Evolutionary conservation across 2,797 vertebrate genomes (phyloP).

Genomic region (Acrossocheilus fasciatus): DNA sequence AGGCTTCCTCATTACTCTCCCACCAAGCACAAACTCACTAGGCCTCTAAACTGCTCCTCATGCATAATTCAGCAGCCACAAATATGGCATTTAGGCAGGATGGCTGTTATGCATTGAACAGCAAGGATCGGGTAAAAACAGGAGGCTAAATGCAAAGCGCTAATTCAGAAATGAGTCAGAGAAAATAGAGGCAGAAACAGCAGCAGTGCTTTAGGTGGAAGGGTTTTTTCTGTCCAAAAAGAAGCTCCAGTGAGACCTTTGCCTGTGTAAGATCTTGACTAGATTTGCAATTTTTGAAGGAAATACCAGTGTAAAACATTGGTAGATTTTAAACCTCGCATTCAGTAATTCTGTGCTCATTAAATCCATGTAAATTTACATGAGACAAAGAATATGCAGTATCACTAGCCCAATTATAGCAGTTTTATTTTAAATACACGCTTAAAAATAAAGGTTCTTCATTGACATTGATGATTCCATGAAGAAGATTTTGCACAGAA

Average conservation of each 20-base stretch:
- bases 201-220: conserved; percentile 1
- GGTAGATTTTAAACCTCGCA: not conserved
- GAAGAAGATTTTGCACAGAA: not conserved
- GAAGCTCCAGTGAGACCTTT: not conserved
- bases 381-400: not conserved
- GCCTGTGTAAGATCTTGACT: not conserved
- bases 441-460: not conserved
- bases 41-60: conserved; percentile 84
- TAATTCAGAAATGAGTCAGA: conserved; percentile 21
- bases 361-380: conserved; percentile 4
- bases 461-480: not conserved
- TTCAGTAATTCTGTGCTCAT: not conserved
- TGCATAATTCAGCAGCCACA: conserved; percentile 85
- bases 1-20: conserved; percentile 84
- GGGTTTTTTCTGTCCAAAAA: not conserved
- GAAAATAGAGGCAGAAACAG: not conserved
- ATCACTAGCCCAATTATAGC: not conserved
- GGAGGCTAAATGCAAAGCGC: conserved; percentile 45
- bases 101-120: conserved; percentile 59
- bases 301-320: not conserved
- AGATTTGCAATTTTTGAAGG: not conserved
- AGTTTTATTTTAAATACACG: not conserved
- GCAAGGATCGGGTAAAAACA: conserved; percentile 49
- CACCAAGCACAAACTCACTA: conserved; percentile 82
- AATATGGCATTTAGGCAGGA: conserved; percentile 56